A percentile compares a stretch with the other conserved stretches of the same genome.
Conservation (phyloP, 2,113 vertebrate genomes). For the Cyphomyrus discorhynchus region DNA sequence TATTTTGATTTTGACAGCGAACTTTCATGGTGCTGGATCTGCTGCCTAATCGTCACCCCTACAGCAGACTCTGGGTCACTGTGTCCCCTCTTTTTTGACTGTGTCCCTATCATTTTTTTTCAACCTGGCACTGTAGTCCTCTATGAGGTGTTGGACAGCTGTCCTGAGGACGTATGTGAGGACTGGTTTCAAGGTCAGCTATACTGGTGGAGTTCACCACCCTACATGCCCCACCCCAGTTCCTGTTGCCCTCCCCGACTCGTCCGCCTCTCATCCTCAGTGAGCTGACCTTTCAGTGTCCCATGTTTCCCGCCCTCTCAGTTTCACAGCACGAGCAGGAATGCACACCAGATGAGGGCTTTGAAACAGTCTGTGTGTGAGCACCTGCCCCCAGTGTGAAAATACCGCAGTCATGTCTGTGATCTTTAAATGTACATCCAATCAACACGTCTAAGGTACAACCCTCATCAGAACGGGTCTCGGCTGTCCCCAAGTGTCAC, state of each 20-base stretch:
- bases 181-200: constrained; percentile 71
- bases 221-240: constrained; percentile 19
- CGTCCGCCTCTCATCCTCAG: background rate
- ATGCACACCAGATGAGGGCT: background rate
- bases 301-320: background rate
- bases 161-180: constrained; percentile 66
- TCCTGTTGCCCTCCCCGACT: constrained; percentile 5
- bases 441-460: background rate
- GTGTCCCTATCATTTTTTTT: constrained; percentile 55
- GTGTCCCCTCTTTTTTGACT: constrained; percentile 34
- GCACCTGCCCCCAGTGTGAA: constrained; percentile 15
- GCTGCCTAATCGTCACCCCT: background rate
- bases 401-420: background rate
- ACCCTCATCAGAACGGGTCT: background rate
- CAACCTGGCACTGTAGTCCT: constrained; percentile 52
- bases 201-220: constrained; percentile 41
- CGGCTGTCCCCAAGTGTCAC: background rate
- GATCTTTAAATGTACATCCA: constrained; percentile 15
- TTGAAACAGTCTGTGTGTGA: background rate
- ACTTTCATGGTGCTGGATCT: background rate
- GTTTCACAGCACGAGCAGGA: background rate
- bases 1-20: background rate
- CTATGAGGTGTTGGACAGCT: constrained; percentile 63
- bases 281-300: constrained; percentile 18
- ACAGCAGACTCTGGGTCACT: background rate